Evolutionary conservation across 2,113 vertebrate species (phyloP), one percentile per base, ranked within the genome.

Genomic region (Chlamydotis undulata): DNA sequence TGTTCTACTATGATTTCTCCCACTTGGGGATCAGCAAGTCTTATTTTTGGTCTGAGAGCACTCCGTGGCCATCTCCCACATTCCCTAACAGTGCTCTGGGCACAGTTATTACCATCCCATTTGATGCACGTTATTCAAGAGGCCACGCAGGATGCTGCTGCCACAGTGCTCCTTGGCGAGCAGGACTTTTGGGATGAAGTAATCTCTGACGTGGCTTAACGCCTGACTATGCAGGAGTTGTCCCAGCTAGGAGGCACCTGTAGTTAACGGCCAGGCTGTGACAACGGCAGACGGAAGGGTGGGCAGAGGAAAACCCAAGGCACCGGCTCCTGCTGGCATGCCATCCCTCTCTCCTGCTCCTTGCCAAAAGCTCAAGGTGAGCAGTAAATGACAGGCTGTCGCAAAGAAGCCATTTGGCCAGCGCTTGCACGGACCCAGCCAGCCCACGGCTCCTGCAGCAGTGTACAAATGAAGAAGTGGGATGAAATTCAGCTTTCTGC

Each of bases 341-440:
- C 33, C 33, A 21, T 65, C 67, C 74, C 19, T 52, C 39, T 75
- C 56, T 61, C 15, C 8, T 4, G 2, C 73, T 82, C 77, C 80
- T 89, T 94, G 90, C 93, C 91, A 94, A 56, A 47, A 92, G 77
- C 87, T 81, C 80, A 87, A 91, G 93, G 87, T 94, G 91, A 96
- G 65, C 39, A 80, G 49, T 43, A 75, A 52, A 77, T 73, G 76
- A 52, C 59, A 83, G 82, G 19, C 75, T 88, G 71, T 79, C 70
- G 59, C 63, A 37, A 37, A 59, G 82, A 49, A 90, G 59, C 76
- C 71, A 26, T 67, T 87, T 89, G 93, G 94, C 84, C 90, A 67
- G 55, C 2, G 2, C 71, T 87, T 16, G 29, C 45, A 7, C 0
- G 1, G 41, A 9, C 47, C 53, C 0, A 1, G 69, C 79, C 83